These are phyloP conservation scores for Leptodactylus fuscus DNA, from an alignment of 2,113 vertebrate species.

Conservation along the genomic window DNA sequence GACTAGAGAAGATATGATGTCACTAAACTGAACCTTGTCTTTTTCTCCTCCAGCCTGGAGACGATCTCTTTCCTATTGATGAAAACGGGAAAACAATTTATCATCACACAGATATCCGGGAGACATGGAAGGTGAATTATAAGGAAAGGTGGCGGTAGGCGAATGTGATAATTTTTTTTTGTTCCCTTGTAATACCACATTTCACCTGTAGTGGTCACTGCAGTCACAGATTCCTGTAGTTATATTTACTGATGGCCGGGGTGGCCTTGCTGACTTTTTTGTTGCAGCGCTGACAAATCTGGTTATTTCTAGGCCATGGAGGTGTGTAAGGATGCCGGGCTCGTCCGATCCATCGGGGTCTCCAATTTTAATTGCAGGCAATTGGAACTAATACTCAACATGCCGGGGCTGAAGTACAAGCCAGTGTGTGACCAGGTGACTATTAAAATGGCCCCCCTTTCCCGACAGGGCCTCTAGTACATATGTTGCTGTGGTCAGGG, in stretches of 20 bases:
- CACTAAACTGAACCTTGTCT: too few species aligned
- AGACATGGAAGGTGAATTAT: slow-evolving; percentile 79
- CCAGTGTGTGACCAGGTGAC: slow-evolving; percentile 80
- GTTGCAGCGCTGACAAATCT: neutral
- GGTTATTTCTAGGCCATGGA: slow-evolving; percentile 74
- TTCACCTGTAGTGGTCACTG: too few species aligned
- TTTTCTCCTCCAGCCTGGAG: slow-evolving; percentile 72
- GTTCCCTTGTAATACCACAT: too few species aligned
- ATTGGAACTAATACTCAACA: slow-evolving; percentile 76
- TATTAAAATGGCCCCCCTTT: neutral
- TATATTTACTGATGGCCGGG: too few species aligned
- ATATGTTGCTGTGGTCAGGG: too few species aligned
- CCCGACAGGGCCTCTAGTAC: too few species aligned
- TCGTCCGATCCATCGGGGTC: slow-evolving; percentile 77
- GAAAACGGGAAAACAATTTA: slow-evolving; percentile 73
- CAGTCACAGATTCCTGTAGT: too few species aligned
- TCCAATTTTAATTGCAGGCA: slow-evolving; percentile 81
- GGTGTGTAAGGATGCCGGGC: slow-evolving; percentile 76
- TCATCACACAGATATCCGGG: slow-evolving; percentile 76
- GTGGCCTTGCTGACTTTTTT: too few species aligned
- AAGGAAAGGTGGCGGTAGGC: neutral
- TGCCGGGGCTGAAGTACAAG: slow-evolving; percentile 78
- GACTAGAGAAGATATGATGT: too few species aligned
- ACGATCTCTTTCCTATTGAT: slow-evolving; percentile 73
- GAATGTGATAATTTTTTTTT: too few species aligned